A percentile compares a stretch with the other conserved stretches of the same genome.
These are phyloP conservation scores for Rhinolophus sinicus DNA, from an alignment of 2,113 vertebrate species.

Conservation along the genomic window DNA sequence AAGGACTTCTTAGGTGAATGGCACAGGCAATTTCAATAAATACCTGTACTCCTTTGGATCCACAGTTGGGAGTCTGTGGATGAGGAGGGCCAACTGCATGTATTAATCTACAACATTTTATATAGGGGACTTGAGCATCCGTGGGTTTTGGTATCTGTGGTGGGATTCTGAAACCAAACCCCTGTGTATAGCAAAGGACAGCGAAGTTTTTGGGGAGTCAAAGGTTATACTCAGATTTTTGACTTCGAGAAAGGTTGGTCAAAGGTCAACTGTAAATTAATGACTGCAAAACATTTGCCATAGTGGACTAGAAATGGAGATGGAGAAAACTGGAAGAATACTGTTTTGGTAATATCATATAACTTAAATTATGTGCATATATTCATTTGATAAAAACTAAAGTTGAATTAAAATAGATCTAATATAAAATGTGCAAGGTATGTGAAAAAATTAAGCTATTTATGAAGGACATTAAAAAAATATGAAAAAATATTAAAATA, in stretches of 20 bases:
- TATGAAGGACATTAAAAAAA: not conserved
- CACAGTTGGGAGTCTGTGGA: not conserved
- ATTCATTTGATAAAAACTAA: conserved; percentile 20
- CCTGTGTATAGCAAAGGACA: not conserved
- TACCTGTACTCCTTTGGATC: not conserved
- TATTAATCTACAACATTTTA: not conserved
- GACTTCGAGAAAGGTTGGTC: not conserved
- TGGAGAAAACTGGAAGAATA: not conserved
- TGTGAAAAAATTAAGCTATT: not conserved
- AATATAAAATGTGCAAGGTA: not conserved
- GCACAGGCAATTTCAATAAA: not conserved
- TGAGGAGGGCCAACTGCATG: not conserved
- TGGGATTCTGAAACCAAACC: not conserved
- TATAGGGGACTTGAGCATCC: too few relatives aligned
- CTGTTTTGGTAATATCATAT: not conserved
- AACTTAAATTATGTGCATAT: not conserved
- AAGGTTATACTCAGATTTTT: not conserved
- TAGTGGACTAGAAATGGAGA: not conserved
- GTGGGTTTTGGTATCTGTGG: not conserved
- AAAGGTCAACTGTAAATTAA: not conserved
- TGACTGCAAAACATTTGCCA: not conserved
- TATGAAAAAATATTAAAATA: not conserved
- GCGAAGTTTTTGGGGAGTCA: not conserved
- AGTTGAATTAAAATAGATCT: not conserved
- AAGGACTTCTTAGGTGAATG: not conserved